Evolutionary conservation across 2,113 vertebrate species (phyloP), one percentile per base, ranked within the genome.

Genomic region (Thermophis baileyi): DNA sequence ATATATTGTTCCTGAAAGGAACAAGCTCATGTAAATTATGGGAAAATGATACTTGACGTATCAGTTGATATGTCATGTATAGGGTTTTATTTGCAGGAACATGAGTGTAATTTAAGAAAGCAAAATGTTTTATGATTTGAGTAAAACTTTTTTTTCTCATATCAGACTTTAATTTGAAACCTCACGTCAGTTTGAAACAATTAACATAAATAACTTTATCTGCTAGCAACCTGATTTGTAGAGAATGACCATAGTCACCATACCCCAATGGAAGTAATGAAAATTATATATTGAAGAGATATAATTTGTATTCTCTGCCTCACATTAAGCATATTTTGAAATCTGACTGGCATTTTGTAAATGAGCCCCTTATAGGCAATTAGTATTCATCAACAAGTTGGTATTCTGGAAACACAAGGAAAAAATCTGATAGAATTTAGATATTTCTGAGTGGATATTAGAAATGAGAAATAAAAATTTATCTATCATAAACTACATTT

Each of bases 1-100:
- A 54, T 6, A 54, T 54, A 54, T 55, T 55, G 6, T 55, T 55
- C 54, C 53, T 22, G 53, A 54, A 54, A 54, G 20, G 53, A n/a
- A 54, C 4, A 54, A 22, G 4, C 53, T 54, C 14, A 53, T 24
- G 60, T 63, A 92, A 91, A 91, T 12, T 0, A 35, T 69, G 47
- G 53, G 93, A 89, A 95, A 93, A 69, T 90, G 16, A 6, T n/a
- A 27, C n/a, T n/a, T n/a, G n/a, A n/a, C n/a, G n/a, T n/a, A n/a
- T n/a, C n/a, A n/a, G n/a, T n/a, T n/a, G n/a, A n/a, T n/a, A n/a
- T n/a, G n/a, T n/a, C n/a, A 2, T 55, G 54, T 22, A 27, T 50
- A 1, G 2, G n/a, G 81, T 44, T 53, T 93, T 25, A 2, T 1
- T 87, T 94, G 16, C 49, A 57, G n/a, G 51, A 53, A 55, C 24